Base-by-base conservation (phyloP, 2,797 vertebrate genomes). In the Cheirogaleus major region DNA sequence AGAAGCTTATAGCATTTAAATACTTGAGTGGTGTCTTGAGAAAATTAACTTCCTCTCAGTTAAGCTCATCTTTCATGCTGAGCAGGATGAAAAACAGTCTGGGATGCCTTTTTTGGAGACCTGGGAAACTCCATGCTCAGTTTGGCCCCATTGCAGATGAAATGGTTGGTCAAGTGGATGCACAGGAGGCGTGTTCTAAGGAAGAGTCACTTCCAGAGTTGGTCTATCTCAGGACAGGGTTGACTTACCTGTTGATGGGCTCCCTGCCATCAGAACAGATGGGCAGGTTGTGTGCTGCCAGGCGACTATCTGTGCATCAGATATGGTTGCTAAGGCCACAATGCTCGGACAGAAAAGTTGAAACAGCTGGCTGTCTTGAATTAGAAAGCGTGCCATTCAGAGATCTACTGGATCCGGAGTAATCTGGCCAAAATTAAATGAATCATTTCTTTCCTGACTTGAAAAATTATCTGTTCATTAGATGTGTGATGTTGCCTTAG, bases 291-390 rank as follows among this genome's bases (percentile, higher is more conserved):
- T 27, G 65, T 86, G 89, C 45, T 0, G 35, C 90, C 75, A 11
- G 81, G 91, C 63, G 83, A 89, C 89, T 94, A 15, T 93, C 78
- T 27, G 69, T 35, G 32, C 61, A 93, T 97, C 95, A 76, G 85
- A 95, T 86, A 90, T 1, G 11, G 75, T 57, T 81, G 88, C 57
- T 75, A n/a, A 80, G 57, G 76, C 76, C 65, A 70, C 61, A 32
- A 2, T 70, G 75, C 32, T 50, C 45, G 85, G 83, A 67, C 7
- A 2, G 85, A 87, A 94, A 93, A 85, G 76, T 72, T 76, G 83
- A 83, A 97, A 95, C 96, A 95, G 95, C 96, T 97, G 95, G 80
- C 75, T 30, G 50, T 75, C 45, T 63, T 93, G 95, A 95, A 4
- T 22, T 2, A 14, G 45, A 91, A 93, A 48, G 1, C 7, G 76